Base-by-base conservation (phyloP, 2,113 vertebrate species). In the Platycercus adscitus region DNA sequence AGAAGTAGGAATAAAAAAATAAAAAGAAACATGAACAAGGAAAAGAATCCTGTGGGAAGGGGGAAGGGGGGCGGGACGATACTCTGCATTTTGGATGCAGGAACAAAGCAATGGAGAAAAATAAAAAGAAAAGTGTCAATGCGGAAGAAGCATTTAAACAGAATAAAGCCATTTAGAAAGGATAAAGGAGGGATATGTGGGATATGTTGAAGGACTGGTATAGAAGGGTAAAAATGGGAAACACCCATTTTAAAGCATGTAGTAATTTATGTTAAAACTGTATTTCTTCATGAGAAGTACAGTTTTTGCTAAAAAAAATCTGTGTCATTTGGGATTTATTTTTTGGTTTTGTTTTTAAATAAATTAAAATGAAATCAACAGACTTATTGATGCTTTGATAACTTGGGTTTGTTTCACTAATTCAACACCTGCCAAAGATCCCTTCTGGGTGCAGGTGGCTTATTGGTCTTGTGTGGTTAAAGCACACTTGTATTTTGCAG, bases 401-500 rank as follows among this genome's bases (percentile, higher is more conserved):
- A 31, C n/a, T 64, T 79, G 55, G 8, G 6, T 86, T 52, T 41
- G 24, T 79, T 92, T 92, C 77, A 33, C 23, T 58, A 37, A 76
- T 82, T 65, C 39, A 81, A 91, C 81, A 52, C 28, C 33, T 72
- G 25, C n/a, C 21, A 9, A 75, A 58, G 69, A 60, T 64, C 47
- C 35, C 18, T 76, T 84, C 71, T 81, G 69, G 56, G 35, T 90
- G 56, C 65, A 94, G 86, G 85, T 41, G 72, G 61, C 80, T 75
- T 84, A 84, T 93, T 0, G 23, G 79, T 80, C 46, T 41, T 58
- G 19, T 49, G 87, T 72, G 72, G 93, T 94, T 95, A 72, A 89
- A 53, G 52, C 89, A 76, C 39, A 8, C 86, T 92, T 92, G 77
- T 85, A 55, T 88, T 93, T 94, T 89, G 81, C 71, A 93, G 87